Conservation (phyloP, 2,797 vertebrate genomes). For the Sciaenops ocellatus region DNA sequence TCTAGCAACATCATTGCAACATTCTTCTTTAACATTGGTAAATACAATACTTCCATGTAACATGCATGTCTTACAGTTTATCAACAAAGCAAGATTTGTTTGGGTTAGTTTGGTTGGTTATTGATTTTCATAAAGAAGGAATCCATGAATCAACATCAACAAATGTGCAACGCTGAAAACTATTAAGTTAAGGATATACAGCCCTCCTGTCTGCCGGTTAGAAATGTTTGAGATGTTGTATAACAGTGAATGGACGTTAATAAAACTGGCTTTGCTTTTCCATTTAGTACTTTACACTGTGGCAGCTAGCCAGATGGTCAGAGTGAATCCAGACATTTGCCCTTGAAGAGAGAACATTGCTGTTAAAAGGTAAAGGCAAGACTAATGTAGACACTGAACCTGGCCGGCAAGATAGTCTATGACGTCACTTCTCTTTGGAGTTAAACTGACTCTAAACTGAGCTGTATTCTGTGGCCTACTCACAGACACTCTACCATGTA, state of each 20-base stretch:
- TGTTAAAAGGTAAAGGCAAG: constrained; percentile 35
- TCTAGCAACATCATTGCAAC: neutral
- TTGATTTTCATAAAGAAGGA: constrained; percentile 17
- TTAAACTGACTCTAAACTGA: constrained; percentile 11
- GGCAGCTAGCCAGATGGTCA: constrained; percentile 27
- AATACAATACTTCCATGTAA: neutral
- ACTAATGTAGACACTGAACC: constrained; percentile 28
- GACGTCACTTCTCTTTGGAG: constrained; percentile 20
- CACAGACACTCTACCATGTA: neutral
- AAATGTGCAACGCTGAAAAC: neutral
- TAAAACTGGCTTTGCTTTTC: constrained; percentile 49
- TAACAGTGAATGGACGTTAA: constrained; percentile 33
- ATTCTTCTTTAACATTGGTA: neutral
- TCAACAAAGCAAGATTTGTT: neutral
- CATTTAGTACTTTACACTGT: constrained; percentile 49
- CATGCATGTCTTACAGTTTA: neutral
- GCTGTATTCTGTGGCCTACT: neutral
- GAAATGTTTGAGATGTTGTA: constrained; percentile 26
- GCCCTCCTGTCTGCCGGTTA: constrained; percentile 16
- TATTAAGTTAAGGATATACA: neutral
- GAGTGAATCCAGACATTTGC: constrained; percentile 47
- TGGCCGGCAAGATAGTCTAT: constrained; percentile 22
- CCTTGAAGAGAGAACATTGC: constrained; percentile 51
- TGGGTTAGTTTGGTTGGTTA: neutral
- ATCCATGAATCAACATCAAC: constrained; percentile 5